A percentile compares a stretch with the other conserved stretches of the same genome.
These are phyloP conservation scores for Leptoclinus maculatus DNA, from an alignment of 2,797 vertebrate genomes.

Conservation along the genomic window DNA sequence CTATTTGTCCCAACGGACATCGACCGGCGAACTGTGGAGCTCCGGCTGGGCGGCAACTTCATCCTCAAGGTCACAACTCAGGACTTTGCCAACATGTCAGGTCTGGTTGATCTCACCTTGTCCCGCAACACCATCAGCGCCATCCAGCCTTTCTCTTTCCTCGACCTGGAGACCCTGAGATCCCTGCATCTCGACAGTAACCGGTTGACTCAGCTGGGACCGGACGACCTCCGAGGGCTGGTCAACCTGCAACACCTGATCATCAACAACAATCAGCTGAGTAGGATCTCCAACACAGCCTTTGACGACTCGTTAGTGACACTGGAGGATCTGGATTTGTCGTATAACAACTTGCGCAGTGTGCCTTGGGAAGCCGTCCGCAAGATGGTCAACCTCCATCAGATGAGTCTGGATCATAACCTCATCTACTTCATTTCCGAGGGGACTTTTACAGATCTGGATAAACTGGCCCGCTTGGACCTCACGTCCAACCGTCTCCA, in stretches of 20 bases:
- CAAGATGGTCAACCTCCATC: conserved; percentile 97
- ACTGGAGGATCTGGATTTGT: conserved; percentile 96
- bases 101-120: conserved; percentile 96
- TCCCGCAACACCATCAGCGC: conserved; percentile 97
- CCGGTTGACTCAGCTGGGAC: conserved; percentile 91
- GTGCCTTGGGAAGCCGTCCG: conserved; percentile 96
- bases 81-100: conserved; percentile 98
- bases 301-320: conserved; percentile 95
- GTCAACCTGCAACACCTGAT: conserved; percentile 98
- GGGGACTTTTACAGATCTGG: conserved; percentile 95
- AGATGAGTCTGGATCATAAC: conserved; percentile 98
- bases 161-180: conserved; percentile 95
- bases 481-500: conserved; percentile 97
- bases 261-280: conserved; percentile 97
- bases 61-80: conserved; percentile 94
- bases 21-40: conserved; percentile 95
- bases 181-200: conserved; percentile 97
- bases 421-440: conserved; percentile 92
- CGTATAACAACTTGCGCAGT: conserved; percentile 94
- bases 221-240: conserved; percentile 93
- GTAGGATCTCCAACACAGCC: conserved; percentile 86
- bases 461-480: conserved; percentile 95
- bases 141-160: conserved; percentile 96
- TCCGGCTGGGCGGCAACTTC: conserved; percentile 96
- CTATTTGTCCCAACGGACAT: conserved; percentile 96